Conservation (phyloP, 2,888 invertebrate species). For the Cordylochernes scorpioides region DNA sequence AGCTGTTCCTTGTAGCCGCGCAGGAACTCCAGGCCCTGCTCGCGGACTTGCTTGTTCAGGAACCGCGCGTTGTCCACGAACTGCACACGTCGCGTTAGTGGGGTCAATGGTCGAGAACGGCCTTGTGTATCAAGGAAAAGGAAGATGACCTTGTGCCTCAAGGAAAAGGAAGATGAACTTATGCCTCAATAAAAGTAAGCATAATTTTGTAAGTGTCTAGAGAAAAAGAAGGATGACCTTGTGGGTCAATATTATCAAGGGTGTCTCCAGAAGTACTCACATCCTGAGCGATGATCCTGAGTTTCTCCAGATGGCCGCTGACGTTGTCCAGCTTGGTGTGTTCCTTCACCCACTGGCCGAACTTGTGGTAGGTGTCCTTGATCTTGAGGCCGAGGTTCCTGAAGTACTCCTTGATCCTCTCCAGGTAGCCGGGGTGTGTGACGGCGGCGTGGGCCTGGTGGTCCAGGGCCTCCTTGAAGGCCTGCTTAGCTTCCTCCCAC, state of each 20-base stretch:
- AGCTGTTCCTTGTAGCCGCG: slow-evolving; percentile 1
- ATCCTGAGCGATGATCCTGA: slow-evolving; percentile 1
- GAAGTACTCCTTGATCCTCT: slow-evolving; percentile 1
- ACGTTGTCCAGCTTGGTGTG: neutral
- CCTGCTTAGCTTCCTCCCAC: neutral
- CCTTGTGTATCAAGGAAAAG: no score
- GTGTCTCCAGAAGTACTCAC: no score
- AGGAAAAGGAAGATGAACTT: no score
- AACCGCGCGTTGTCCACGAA: neutral
- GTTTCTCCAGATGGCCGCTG: neutral
- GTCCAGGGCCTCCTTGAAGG: neutral
- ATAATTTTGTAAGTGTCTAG: no score
- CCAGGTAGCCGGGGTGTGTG: neutral
- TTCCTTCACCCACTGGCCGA: slow-evolving; percentile 1
- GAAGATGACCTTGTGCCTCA: no score
- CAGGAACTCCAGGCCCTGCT: slow-evolving; percentile 1
- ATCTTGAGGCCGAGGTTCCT: neutral
- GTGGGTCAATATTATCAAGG: no score
- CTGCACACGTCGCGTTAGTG: no score
- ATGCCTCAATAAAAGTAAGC: no score
- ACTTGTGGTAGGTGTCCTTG: slow-evolving; percentile 1
- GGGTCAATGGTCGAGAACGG: no score
- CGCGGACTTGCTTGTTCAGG: neutral
- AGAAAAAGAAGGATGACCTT: no score
- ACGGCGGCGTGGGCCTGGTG: no score